Evolutionary conservation across 2,888 invertebrate genomes (phyloP), one percentile per base, ranked within the genome.

Genomic region (Andricus quercusramuli): DNA sequence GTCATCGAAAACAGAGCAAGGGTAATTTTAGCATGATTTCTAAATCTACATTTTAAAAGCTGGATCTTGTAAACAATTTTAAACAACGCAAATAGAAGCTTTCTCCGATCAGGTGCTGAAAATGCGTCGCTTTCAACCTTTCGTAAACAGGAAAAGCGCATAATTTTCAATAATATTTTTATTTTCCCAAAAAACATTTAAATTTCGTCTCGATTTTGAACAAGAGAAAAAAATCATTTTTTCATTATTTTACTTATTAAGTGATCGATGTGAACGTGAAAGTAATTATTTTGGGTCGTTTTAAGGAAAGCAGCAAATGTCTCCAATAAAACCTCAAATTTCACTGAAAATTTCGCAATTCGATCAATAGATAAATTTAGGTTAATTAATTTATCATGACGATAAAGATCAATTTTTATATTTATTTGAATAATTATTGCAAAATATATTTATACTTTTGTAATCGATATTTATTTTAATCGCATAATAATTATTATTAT

Each of bases 141-240:
- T 51, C 13, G 74, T 74, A 74, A 74, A 74, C 74, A 74, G 74
- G 74, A 74, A 74, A 13, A 74, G 11, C 29, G 74, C 74, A 64
- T 29, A 20, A 51, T 56, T 74, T 70, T 51, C 70, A 74, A 74
- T 37, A 74, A 56, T 32, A 74, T 51, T 74, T 74, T 32, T 25
- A 15, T 64, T 64, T 29, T 29, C 6, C 2, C 5, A 22, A 22
- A 59, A 22, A 59, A 22, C 11, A 4, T 13, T 11, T 22, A 11
- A 11, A 56, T 56, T n/a, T 9, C 1, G 22, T 22, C 3, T 11
- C 2, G 11, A 56, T n/a, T n/a, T 56, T n/a, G n/a, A 9, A 22
- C 2, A 2, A 56, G 9, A n/a, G 56, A 56, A n/a, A 56, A 22
- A 22, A 22, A 56, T 22, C 22, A 11, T n/a, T 56, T 56, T 0